Percentiles rank a stretch among this genome's conserved stretches.
These are phyloP conservation scores for Nematopogon swammerdamellus DNA, from an alignment of 2,888 invertebrate species.

Conservation along the genomic window DNA sequence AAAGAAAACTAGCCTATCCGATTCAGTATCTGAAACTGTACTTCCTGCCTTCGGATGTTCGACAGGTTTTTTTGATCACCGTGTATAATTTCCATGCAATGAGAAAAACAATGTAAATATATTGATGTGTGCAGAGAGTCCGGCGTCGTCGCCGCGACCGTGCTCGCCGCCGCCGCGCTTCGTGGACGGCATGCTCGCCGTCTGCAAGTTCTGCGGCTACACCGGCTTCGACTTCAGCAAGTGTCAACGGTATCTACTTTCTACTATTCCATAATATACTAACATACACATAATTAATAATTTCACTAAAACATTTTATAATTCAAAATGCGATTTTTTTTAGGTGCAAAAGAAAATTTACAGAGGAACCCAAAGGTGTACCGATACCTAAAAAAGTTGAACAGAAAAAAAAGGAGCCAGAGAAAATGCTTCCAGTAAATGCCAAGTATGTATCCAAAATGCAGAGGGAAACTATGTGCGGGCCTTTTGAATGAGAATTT, in stretches of 20 bases:
- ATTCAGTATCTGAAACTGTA: too few species aligned
- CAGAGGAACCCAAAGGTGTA: slow-evolving; percentile 67
- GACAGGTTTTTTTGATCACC: too few species aligned
- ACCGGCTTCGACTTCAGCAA: slow-evolving; percentile 74
- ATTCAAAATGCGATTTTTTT: too few species aligned
- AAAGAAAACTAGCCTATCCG: too few species aligned
- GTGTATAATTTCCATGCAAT: too few species aligned
- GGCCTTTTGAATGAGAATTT: too few species aligned
- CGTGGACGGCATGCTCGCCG: slow-evolving; percentile 69
- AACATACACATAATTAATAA: slow-evolving; percentile 7
- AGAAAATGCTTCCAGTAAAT: slow-evolving; percentile 18
- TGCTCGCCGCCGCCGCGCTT: slow-evolving; percentile 61
- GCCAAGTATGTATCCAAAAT: slow-evolving; percentile 26
- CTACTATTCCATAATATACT: too few species aligned
- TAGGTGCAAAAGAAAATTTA: slow-evolving; percentile 67
- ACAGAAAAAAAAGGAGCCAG: slow-evolving; percentile 47
- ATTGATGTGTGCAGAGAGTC: neutral
- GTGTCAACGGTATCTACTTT: slow-evolving; percentile 69
- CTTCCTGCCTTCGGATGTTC: too few species aligned
- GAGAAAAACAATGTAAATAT: too few species aligned
- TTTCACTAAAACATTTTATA: neutral
- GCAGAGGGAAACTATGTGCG: too few species aligned
- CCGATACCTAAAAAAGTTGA: slow-evolving; percentile 45
- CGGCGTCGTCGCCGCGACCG: slow-evolving; percentile 31
- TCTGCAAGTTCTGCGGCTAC: slow-evolving; percentile 79